phyloP scores from a whole-genome alignment of 2,888 invertebrate species.

The Ephialtes manifestator region DNA sequence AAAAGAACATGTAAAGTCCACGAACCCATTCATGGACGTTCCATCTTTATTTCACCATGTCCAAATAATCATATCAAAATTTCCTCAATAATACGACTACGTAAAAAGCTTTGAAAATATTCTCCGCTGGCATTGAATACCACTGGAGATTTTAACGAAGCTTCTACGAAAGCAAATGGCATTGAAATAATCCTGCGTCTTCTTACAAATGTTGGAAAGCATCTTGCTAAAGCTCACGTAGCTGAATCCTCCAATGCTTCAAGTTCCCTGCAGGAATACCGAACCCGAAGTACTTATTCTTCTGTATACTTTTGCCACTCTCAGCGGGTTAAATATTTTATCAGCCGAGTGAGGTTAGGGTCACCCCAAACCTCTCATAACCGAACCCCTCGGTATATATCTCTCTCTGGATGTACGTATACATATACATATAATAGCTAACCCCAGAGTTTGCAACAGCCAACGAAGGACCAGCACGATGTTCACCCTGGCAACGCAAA shows the following conservation, averaged over 20 bases:
- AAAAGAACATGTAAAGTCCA: too few species aligned
- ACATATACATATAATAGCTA: conserved; percentile 21
- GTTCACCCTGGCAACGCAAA: conserved; percentile 73
- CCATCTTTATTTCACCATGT: too few species aligned
- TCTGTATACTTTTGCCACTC: conserved; percentile 58
- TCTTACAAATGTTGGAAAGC: not conserved
- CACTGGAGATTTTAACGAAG: not conserved
- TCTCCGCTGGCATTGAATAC: too few species aligned
- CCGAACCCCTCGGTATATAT: conserved; percentile 32
- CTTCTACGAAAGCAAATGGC: not conserved
- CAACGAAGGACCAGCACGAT: conserved; percentile 43
- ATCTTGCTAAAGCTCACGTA: not conserved
- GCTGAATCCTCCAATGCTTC: not conserved
- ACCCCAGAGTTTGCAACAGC: not conserved
- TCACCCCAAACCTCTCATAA: conserved; percentile 8
- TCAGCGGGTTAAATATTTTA: conserved; percentile 67
- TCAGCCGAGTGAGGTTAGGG: conserved; percentile 54
- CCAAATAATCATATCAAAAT: too few species aligned
- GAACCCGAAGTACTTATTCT: too few species aligned
- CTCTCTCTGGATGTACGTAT: conserved; percentile 3
- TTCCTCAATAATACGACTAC: too few species aligned
- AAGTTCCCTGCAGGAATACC: conserved; percentile 19
- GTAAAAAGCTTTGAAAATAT: too few species aligned
- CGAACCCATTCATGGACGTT: too few species aligned
- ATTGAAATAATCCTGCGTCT: not conserved